Base-by-base conservation (phyloP, 37 sponge, comb jelly and placozoan species). In the Mnemiopsis leidyi region DNA sequence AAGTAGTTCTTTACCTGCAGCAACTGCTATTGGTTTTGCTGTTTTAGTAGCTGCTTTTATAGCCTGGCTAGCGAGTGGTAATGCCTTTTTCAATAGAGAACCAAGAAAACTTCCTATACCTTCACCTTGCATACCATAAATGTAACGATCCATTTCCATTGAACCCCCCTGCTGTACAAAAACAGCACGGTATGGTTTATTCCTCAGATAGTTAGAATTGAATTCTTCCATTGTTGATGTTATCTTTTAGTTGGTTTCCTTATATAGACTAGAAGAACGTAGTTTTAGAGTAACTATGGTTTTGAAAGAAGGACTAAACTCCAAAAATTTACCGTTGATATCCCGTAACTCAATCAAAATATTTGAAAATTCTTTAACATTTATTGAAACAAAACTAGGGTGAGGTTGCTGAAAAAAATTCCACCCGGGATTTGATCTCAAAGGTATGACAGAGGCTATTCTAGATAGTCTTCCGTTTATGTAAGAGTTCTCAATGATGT, bases 401-500 rank as follows among this genome's bases (percentile, higher is more conserved):
- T 85, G n/a, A 28, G 13, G 3, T 36, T 23, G 23, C 18, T 85
- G 38, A 40, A 36, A 85, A 85, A 39, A 85, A n/a, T n/a, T n/a
- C n/a, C n/a, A n/a, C 24, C 26, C n/a, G 0, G 5, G 7, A n/a
- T 2, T 61, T 23, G 36, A 25, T 85, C 39, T 38, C 0, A 85
- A 28, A 25, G 90, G 90, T 39, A 38, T 23, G 9, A 39, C 61
- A 40, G 30, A 28, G 7, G 36, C 2, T 28, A 39, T 85, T 85
- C 90, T 38, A 29, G 90, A 85, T n/a, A 40, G 24, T 20, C 39
- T 85, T 9, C 90, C 90, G 25, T 85, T 85, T 1, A 85, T 85
- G 90, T 40, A 85, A 32, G 61, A 40, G 35, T 85, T 85, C n/a
- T 85, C 90, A 39, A 85, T 37, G 16, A 85, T 85, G 90, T 33